A percentile compares a stretch with the other conserved stretches of the same genome.
Conservation (phyloP, 1,140 invertebrate species). For the Drosophila santomea region DNA sequence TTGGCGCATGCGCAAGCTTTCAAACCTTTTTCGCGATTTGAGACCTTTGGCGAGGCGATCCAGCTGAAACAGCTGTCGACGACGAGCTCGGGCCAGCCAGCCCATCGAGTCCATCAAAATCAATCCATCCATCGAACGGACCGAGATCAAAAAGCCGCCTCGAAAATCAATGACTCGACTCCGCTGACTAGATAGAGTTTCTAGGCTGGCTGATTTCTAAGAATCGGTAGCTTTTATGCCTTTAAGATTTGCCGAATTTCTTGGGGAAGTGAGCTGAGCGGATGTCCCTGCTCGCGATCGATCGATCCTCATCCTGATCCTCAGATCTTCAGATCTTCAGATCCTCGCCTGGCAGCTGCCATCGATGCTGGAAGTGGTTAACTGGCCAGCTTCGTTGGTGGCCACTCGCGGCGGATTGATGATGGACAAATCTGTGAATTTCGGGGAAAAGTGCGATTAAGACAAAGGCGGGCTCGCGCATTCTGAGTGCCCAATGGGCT, state of each 20-base stretch:
- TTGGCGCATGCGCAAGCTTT: conserved; percentile 77
- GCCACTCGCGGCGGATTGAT: conserved; percentile 37
- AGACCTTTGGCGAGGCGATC: conserved; percentile 39
- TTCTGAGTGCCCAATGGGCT: conserved; percentile 45
- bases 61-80: conserved; percentile 64
- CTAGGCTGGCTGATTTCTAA: conserved; percentile 75
- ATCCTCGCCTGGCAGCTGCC: conserved; percentile 57
- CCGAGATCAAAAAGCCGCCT: conserved; percentile 75
- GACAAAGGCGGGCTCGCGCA: conserved; percentile 28
- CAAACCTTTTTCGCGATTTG: conserved; percentile 81
- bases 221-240: conserved; percentile 66
- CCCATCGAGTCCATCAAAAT: conserved; percentile 28
- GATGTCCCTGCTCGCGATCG: conserved; percentile 40
- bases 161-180: conserved; percentile 64
- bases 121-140: conserved; percentile 58
- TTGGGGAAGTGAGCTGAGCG: conserved; percentile 60
- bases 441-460: conserved; percentile 46
- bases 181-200: conserved; percentile 78
- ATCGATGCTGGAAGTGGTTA: conserved; percentile 21
- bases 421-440: conserved; percentile 48
- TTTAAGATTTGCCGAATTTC: conserved; percentile 71
- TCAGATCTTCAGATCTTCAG: background rate
- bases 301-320: background rate
- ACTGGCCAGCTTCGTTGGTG: conserved; percentile 66
- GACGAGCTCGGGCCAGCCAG: conserved; percentile 21